A percentile compares a stretch with the other conserved stretches of the same genome.
Conservation (phyloP, 2,113 vertebrate genomes). For the Rhodinocichla rosea region DNA sequence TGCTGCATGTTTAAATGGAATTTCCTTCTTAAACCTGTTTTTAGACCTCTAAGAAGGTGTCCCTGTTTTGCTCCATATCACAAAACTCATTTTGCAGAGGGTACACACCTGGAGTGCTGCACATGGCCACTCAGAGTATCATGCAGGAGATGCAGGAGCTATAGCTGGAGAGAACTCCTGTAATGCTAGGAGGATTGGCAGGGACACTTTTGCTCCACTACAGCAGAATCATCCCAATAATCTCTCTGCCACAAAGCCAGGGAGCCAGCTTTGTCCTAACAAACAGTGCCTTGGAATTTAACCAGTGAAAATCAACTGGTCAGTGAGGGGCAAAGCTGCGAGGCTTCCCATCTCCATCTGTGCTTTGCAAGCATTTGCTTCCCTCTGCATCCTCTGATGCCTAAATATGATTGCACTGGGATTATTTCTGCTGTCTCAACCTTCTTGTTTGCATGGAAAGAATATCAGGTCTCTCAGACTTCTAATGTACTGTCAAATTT, state of each 20-base stretch:
- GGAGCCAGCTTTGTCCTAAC: background rate
- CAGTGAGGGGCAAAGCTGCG: background rate
- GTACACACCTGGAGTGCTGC: background rate
- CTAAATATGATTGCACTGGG: background rate
- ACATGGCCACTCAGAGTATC: background rate
- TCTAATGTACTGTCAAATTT: background rate
- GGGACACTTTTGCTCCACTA: background rate
- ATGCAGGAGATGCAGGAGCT: background rate
- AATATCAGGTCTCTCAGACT: background rate
- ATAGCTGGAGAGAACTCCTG: background rate
- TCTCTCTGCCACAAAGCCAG: background rate
- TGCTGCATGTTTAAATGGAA: background rate
- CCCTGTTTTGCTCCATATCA: background rate
- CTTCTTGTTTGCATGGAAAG: background rate
- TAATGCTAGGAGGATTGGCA: background rate
- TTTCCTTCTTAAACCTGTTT: background rate
- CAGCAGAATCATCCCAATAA: background rate
- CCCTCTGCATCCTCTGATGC: background rate
- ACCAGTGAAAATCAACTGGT: background rate
- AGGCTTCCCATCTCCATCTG: rapidly evolving
- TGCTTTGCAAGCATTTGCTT: background rate
- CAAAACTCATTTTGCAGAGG: background rate
- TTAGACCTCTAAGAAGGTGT: background rate
- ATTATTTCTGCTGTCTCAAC: background rate
- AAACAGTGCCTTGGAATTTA: background rate